A percentile compares a stretch with the other conserved stretches of the same genome.
These are phyloP conservation scores for Chauna torquata DNA, from an alignment of 2,113 vertebrate species.

Conservation along the genomic window DNA sequence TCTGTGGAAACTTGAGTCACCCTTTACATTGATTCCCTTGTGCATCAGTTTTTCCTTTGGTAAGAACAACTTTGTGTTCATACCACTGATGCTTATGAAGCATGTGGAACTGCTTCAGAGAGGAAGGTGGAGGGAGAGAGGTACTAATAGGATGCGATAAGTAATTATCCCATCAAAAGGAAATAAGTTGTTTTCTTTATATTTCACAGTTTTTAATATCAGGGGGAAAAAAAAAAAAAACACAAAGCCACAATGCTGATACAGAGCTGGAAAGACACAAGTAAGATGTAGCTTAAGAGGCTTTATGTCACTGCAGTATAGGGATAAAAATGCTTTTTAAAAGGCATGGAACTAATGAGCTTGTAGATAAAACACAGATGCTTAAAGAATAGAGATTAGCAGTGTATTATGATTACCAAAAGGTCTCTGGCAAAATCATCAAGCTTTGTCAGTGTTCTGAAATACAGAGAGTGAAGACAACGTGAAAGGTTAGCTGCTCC, in stretches of 20 bases:
- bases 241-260: not conserved
- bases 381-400: not conserved
- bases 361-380: slow-evolving; percentile 2
- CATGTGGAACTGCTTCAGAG: not conserved
- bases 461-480: not conserved
- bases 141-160: not conserved
- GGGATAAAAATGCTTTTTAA: slow-evolving; percentile 21
- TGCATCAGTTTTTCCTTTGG: not conserved
- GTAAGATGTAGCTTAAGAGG: not conserved
- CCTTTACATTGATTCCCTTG: not conserved
- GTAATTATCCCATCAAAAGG: not conserved
- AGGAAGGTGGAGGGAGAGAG: not conserved
- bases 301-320: not conserved
- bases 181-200: not conserved
- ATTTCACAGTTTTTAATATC: not conserved
- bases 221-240: not conserved
- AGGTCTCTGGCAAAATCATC: slow-evolving; percentile 4
- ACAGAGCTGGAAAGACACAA: not conserved
- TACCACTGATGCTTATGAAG: not conserved
- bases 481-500: not conserved
- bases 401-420: not conserved
- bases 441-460: not conserved
- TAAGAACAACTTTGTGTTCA: not conserved
- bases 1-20: not conserved
- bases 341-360: not conserved